Conservation (phyloP, 2,113 vertebrate species). For the Notarius lentiginosus region DNA sequence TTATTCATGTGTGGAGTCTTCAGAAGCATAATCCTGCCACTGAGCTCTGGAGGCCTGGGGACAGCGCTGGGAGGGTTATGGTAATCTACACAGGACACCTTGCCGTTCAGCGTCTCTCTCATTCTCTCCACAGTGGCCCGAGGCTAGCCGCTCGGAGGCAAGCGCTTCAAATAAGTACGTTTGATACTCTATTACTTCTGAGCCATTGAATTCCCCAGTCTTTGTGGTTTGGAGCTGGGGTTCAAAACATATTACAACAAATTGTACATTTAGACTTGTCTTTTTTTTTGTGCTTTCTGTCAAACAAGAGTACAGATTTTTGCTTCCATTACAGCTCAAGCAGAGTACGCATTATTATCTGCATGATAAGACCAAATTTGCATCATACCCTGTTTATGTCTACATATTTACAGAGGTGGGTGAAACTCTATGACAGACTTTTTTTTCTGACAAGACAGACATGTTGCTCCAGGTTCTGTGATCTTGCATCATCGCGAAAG, state of each 20-base stretch:
- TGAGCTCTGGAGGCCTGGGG: slow-evolving; percentile 56
- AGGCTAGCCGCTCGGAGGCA: slow-evolving; percentile 64
- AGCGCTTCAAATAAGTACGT: slow-evolving; percentile 68
- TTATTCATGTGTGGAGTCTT: slow-evolving; percentile 66
- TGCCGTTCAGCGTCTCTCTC: slow-evolving; percentile 71
- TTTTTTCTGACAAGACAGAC: slow-evolving; percentile 75
- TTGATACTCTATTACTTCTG: slow-evolving; percentile 69
- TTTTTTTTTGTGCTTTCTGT: slow-evolving; percentile 52
- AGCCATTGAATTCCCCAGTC: slow-evolving; percentile 65
- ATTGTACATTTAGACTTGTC: slow-evolving; percentile 69
- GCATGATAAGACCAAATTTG: slow-evolving; percentile 78
- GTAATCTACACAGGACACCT: slow-evolving; percentile 81
- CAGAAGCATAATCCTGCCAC: slow-evolving; percentile 71
- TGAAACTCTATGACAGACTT: slow-evolving; percentile 75
- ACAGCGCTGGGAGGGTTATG: slow-evolving; percentile 58
- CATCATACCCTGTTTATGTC: slow-evolving; percentile 73
- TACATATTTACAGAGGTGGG: slow-evolving; percentile 70
- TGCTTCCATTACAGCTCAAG: slow-evolving; percentile 59
- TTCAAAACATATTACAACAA: slow-evolving; percentile 75
- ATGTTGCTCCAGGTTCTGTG: slow-evolving; percentile 70
- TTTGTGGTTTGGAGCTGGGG: slow-evolving; percentile 70
- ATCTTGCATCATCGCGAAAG: slow-evolving; percentile 74
- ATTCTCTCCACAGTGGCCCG: slow-evolving; percentile 73
- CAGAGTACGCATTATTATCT: slow-evolving; percentile 53
- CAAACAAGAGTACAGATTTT: slow-evolving; percentile 59